These are phyloP conservation scores for Drosophila ochracea DNA, from an alignment of 2,888 invertebrate genomes.

Conservation along the genomic window DNA sequence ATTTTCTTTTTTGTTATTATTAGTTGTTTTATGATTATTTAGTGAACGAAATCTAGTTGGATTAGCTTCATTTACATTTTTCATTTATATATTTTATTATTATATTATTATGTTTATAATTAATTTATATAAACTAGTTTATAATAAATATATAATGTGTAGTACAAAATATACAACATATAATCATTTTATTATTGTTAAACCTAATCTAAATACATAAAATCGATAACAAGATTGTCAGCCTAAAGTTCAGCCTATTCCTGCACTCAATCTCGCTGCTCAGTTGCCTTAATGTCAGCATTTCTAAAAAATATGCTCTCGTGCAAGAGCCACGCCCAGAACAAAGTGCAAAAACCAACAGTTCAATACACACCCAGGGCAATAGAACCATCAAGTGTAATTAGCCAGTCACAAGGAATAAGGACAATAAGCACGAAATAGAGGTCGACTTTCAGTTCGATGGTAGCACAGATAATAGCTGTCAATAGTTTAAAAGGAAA, in stretches of 20 bases:
- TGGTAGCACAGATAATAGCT: conserved; percentile 27
- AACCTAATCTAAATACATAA: not conserved
- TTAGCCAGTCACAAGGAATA: conserved; percentile 29
- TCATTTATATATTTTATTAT: not conserved
- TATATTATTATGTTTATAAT: not conserved
- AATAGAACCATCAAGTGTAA: conserved; percentile 35
- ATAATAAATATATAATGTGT: too few relatives aligned
- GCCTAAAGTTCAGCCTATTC: not conserved
- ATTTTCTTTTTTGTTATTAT: not conserved
- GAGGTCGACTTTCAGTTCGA: conserved; percentile 9
- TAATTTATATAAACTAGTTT: not conserved
- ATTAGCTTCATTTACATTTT: too few relatives aligned
- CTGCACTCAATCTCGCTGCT: not conserved
- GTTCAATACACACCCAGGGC: conserved; percentile 20
- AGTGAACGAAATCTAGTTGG: not conserved
- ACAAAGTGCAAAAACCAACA: not conserved
- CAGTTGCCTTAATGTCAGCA: not conserved
- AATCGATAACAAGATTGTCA: not conserved
- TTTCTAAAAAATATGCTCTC: not conserved
- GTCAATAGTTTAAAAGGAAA: conserved; percentile 25
- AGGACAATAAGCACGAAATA: conserved; percentile 9
- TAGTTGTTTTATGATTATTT: not conserved
- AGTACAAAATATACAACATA: not conserved
- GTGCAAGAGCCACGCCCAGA: conserved; percentile 21
- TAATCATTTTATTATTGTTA: not conserved